phyloP scores from a whole-genome alignment of 2,797 vertebrate genomes.

The Natrix natrix region DNA sequence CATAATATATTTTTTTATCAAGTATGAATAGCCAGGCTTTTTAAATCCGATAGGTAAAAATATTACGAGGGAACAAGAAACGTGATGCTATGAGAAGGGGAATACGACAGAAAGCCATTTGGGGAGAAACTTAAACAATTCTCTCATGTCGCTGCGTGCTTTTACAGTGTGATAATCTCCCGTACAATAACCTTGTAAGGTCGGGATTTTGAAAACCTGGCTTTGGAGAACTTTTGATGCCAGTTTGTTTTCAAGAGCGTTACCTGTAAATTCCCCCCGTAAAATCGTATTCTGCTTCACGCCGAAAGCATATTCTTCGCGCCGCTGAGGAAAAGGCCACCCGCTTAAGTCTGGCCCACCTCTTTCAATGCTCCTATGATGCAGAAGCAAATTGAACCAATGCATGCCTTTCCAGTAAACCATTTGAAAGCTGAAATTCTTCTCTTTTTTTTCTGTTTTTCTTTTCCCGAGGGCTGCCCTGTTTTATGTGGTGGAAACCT shows the following conservation, averaged over 20 bases:
- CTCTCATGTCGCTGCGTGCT: constrained; percentile 3
- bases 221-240: not conserved
- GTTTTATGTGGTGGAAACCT: constrained; percentile 1
- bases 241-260: not conserved
- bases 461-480: not conserved
- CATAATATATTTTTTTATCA: constrained; percentile 22
- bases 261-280: not conserved
- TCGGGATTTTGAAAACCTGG: constrained; percentile 8
- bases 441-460: not conserved
- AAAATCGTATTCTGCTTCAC: not conserved
- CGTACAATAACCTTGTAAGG: not conserved
- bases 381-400: not conserved
- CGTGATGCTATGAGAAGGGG: constrained; percentile 16
- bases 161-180: constrained; percentile 20
- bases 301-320: not conserved
- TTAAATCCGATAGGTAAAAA: constrained; percentile 51
- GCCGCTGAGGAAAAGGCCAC: not conserved
- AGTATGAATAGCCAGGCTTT: not conserved
- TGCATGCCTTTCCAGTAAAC: not conserved
- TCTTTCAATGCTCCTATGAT: not conserved
- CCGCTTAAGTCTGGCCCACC: not conserved
- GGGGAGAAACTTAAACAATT: constrained; percentile 17
- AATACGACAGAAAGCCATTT: constrained; percentile 17
- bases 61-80: constrained; percentile 30
- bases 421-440: not conserved